Evolutionary conservation across 1,140 invertebrate species (phyloP), one percentile per base, ranked within the genome.

Genomic region (Calephelis virginiensis): DNA sequence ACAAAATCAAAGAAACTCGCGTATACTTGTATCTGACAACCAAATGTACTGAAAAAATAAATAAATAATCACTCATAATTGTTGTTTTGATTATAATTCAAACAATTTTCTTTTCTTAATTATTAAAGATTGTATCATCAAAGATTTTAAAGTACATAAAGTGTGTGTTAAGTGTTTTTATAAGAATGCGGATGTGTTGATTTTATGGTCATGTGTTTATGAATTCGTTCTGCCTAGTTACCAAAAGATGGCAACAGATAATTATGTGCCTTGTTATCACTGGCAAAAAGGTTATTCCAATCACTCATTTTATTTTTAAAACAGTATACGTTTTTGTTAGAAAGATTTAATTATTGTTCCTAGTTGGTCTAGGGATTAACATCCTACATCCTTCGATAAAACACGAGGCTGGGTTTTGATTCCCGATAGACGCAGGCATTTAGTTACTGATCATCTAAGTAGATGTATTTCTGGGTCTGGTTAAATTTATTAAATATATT

Each of bases 181-280:
- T 38, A 63, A 69, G 70, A 75, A 76, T 67, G 77, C 77, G 77
- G 77, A 78, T 76, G 40, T 71, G 67, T 48, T 13, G 49, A 69
- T 59, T 71, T 72, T 72, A 56, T 45, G 67, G 60, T 71, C 49
- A 17, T 70, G 71, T 69, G 71, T 73, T 76, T 74, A 74, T 73
- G 63, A 63, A 78, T 78, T 74, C 61, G 72, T 71, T 76, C 67
- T 60, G 63, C 68, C 68, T 74, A 70, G 66, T 76, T 71, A 61
- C 47, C 28, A 62, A 70, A 68, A 61, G 66, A 67, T 53, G 53
- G 62, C 67, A 67, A 69, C 61, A 61, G 38, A 48, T 67, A 67
- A 74, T 74, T 69, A 64, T 66, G 61, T 66, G 66, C 63, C 65
- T 65, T 71, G 66, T 68, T 71, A 73, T 67, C 48, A 65, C 56